Evolutionary conservation across 1,140 invertebrate genomes (phyloP).

Genomic region (Myzus persicae): DNA sequence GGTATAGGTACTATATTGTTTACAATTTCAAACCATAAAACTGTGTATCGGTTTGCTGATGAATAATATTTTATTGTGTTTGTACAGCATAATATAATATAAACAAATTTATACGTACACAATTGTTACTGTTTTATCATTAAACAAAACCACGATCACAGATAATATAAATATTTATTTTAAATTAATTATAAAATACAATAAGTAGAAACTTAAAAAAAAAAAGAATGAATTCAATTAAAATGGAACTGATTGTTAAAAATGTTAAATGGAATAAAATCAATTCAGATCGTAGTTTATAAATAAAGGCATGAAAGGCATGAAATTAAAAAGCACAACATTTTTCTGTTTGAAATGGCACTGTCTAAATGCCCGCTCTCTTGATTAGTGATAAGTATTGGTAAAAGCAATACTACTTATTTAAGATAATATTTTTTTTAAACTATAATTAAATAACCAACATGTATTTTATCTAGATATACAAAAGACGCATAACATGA

Average conservation of each 20-base stretch:
- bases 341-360: background rate
- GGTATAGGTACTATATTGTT: background rate
- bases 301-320: background rate
- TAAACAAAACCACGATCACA: background rate
- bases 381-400: background rate
- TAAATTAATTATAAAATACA: constrained; percentile 17
- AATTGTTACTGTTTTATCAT: background rate
- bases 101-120: background rate
- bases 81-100: background rate
- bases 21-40: background rate
- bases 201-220: background rate
- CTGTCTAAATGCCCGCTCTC: background rate
- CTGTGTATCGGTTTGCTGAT: background rate
- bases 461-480: background rate
- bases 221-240: background rate
- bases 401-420: background rate
- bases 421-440: background rate
- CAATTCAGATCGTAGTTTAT: background rate
- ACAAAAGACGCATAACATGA: background rate
- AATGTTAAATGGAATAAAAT: background rate
- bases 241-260: background rate
- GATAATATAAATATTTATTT: background rate
- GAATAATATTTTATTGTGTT: background rate
- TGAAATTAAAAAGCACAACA: background rate
- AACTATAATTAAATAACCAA: background rate